A percentile compares a stretch with the other conserved stretches of the same genome.
Evolutionary conservation across 2,113 vertebrate genomes (phyloP).

Genomic region (Thalassarche chlororhynchos): DNA sequence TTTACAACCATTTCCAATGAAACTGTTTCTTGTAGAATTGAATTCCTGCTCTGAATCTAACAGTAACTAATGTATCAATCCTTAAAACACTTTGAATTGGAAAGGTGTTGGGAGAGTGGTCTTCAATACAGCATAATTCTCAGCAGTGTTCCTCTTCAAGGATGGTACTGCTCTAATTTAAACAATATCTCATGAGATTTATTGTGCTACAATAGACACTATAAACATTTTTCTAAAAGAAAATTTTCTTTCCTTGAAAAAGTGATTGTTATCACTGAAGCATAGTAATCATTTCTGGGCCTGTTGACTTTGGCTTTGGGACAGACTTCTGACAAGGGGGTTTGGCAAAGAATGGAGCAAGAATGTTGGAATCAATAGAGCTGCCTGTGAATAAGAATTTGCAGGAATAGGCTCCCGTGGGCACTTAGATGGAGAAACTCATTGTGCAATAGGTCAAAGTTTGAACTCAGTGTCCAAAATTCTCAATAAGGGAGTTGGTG

Average conservation of each 20-base stretch:
- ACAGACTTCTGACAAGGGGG: not conserved
- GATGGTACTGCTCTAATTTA: not conserved
- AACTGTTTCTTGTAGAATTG: not conserved
- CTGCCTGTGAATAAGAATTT: not conserved
- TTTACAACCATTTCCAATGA: not conserved
- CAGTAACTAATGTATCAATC: not conserved
- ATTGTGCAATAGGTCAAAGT: not conserved
- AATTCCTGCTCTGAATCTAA: not conserved
- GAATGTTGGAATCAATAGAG: not conserved
- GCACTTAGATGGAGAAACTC: not conserved
- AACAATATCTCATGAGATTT: not conserved
- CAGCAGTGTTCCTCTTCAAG: not conserved
- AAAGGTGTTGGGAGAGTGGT: not conserved
- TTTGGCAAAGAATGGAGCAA: not conserved
- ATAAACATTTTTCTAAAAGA: not conserved
- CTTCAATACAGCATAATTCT: not conserved
- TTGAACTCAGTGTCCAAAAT: not conserved
- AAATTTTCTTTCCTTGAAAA: not conserved
- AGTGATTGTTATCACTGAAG: not conserved
- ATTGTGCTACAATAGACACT: not conserved
- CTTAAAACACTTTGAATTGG: not conserved
- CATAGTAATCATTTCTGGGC: not conserved
- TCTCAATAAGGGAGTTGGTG: not conserved
- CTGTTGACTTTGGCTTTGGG: constrained; percentile 11
- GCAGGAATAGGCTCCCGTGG: not conserved